Base-by-base conservation (phyloP, 2,888 invertebrate species). In the Zaprionus obscuricornis region DNA sequence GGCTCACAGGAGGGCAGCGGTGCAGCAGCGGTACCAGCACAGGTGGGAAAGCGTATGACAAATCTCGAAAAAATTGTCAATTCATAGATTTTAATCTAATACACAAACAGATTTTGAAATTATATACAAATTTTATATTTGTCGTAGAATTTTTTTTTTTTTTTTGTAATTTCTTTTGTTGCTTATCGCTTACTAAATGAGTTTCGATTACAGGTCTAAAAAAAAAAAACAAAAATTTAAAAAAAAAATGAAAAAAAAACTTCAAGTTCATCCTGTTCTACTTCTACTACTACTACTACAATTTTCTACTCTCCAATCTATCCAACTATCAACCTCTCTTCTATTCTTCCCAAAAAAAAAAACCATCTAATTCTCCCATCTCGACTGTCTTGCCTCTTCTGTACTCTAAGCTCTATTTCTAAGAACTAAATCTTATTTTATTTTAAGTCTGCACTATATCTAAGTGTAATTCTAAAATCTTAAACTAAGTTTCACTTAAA, bases 11-110 rank as follows among this genome's bases (percentile, higher is more conserved):
- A 89, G 59, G 88, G 85, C 51, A 74, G 73, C 34, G 78, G 73
- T 29, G 81, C 73, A 11, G 58, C 67, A 46, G 86, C 79, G 52
- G 81, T 75, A 43, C 84, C 88, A 33, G 85, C 81, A 75, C 89
- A 89, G 87, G 88, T 90, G 84, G 90, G 90, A 66, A 88, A 86
- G 78, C 87, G 86, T 43, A 63, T 51, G 46, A 50, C 65, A 54
- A 85, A 62, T 65, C 40, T 68, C 51, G 73, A 67, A 26, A 31
- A 11, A 6, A 2, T 36, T 47, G 39, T 37, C 10, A 14, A 39
- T 11, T n/a, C 11, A 37, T 66, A 49, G 29, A 50, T 8, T n/a
- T n/a, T n/a, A n/a, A n/a, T n/a, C n/a, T n/a, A n/a, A n/a, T n/a
- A n/a, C n/a, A n/a, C n/a, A n/a, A n/a, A n/a, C n/a, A n/a, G n/a